A percentile compares a stretch with the other conserved stretches of the same genome.
These are phyloP conservation scores for Macropis europaea DNA, from an alignment of 2,888 invertebrate genomes.

Conservation along the genomic window DNA sequence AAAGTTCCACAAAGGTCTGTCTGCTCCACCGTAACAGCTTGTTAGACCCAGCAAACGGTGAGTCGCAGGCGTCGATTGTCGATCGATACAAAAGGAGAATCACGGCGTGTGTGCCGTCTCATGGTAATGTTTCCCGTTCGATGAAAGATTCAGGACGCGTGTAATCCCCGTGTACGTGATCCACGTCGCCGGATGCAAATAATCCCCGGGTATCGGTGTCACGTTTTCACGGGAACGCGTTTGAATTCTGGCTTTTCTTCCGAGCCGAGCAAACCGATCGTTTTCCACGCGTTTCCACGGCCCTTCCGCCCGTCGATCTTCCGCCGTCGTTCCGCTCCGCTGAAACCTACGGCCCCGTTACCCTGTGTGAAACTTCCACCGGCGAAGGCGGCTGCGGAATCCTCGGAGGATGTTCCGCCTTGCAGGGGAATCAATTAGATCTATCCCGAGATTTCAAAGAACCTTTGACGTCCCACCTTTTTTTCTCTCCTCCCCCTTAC, in stretches of 20 bases:
- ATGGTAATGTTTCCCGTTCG: conserved; percentile 24
- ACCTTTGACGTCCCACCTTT: not conserved
- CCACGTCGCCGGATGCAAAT: conserved; percentile 35
- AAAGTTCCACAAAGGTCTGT: no score
- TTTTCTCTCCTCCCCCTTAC: not conserved
- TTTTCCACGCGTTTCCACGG: conserved; percentile 20
- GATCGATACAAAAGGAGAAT: no score
- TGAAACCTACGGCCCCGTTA: no score
- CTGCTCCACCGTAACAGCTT: no score
- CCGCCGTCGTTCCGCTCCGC: conserved; percentile 1
- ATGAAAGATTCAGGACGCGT: conserved; percentile 45
- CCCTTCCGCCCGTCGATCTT: conserved; percentile 38
- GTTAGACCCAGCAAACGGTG: no score
- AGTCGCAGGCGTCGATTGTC: no score
- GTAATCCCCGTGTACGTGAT: conserved; percentile 40
- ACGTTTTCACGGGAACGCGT: conserved; percentile 27
- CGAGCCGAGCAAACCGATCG: conserved; percentile 42
- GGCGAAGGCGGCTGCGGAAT: not conserved
- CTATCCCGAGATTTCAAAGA: not conserved
- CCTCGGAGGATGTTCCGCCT: not conserved
- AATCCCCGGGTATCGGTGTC: conserved; percentile 22
- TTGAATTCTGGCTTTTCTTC: conserved; percentile 18
- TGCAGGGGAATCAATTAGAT: conserved; percentile 20
- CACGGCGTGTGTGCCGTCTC: no score
- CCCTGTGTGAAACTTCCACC: not conserved